Evolutionary conservation across 35 echinoderm and acorn worm genomes (phyloP).

Genomic region (Chiridota heheva): DNA sequence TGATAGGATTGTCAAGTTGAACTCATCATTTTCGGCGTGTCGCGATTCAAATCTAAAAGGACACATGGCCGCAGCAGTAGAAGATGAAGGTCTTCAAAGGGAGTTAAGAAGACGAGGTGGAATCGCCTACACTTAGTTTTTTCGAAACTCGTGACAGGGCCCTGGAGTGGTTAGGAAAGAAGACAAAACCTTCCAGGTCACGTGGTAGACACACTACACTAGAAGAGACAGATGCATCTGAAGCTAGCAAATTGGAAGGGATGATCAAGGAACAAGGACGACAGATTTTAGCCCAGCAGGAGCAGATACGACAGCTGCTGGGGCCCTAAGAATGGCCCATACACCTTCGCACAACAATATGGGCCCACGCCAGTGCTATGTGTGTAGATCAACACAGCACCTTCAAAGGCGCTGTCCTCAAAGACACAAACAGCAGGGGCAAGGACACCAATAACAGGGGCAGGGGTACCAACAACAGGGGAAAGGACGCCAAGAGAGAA

Average conservation of each 20-base stretch:
- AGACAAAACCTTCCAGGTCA: background rate
- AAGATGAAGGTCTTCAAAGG: conserved; percentile 49
- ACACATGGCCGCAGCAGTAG: conserved; percentile 46
- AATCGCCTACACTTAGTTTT: conserved; percentile 40
- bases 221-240: background rate
- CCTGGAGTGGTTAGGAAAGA: conserved; percentile 46
- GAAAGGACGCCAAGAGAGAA: too few species aligned
- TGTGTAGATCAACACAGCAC: too few species aligned
- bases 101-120: conserved; percentile 48
- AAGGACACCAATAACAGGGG: too few species aligned
- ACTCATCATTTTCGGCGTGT: conserved; percentile 8
- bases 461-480: too few species aligned
- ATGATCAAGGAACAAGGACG: background rate
- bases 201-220: conserved; percentile 19
- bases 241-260: background rate
- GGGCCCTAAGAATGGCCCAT: background rate
- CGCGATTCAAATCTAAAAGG: conserved; percentile 50
- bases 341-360: background rate
- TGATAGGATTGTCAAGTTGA: conserved; percentile 31
- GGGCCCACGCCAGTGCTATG: too few species aligned
- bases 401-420: too few species aligned
- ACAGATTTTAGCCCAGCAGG: background rate
- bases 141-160: conserved; percentile 64
- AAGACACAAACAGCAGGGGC: too few species aligned
- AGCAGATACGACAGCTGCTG: conserved; percentile 29